These are phyloP conservation scores for Nesoenas mayeri DNA, from an alignment of 2,113 vertebrate species.

Conservation along the genomic window DNA sequence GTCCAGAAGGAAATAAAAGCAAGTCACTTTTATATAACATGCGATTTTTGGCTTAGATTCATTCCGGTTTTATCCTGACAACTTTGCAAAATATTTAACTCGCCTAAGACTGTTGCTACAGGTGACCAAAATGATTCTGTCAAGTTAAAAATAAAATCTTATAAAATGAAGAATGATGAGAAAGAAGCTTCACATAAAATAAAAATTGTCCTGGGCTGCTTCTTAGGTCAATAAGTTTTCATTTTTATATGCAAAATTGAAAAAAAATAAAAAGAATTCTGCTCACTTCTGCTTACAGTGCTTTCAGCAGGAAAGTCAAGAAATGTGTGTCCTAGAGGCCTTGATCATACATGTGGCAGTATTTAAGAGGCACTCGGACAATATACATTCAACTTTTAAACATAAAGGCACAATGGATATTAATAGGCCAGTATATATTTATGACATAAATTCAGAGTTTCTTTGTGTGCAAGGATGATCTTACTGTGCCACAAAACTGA, in stretches of 20 bases:
- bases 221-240: neutral
- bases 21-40: neutral
- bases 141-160: neutral
- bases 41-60: neutral
- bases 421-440: neutral
- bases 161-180: neutral
- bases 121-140: neutral
- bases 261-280: neutral
- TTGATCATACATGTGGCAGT: neutral
- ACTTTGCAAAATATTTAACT: neutral
- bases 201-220: neutral
- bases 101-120: neutral
- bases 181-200: neutral
- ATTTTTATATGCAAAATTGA: neutral
- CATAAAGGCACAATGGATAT: neutral
- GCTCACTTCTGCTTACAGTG: neutral
- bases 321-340: neutral
- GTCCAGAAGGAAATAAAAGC: constrained; percentile 19
- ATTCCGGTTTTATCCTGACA: neutral
- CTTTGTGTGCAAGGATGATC: neutral
- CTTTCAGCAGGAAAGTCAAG: neutral
- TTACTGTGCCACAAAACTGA: neutral
- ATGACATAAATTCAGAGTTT: neutral
- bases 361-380: neutral
- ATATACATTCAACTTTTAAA: neutral